Evolutionary conservation across 2,113 vertebrate species (phyloP).

Genomic region (Diglossa brunneiventris): DNA sequence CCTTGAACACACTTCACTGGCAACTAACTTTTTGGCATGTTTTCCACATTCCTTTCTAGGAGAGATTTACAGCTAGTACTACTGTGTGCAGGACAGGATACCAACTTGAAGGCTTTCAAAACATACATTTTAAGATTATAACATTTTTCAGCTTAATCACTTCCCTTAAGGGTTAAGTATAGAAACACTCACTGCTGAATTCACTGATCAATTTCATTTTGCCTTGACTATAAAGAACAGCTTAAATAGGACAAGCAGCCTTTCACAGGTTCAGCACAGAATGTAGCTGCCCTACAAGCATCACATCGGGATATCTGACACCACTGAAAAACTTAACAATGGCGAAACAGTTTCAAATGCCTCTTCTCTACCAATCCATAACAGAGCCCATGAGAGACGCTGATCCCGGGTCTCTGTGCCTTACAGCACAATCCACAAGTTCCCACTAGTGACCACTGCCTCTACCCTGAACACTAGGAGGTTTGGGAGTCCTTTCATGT

Average conservation of each 20-base stretch:
- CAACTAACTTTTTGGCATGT: neutral
- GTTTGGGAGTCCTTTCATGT: neutral
- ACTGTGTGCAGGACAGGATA: neutral
- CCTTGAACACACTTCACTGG: neutral
- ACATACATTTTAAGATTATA: neutral
- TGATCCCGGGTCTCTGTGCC: accelerated
- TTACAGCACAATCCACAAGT: neutral
- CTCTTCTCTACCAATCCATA: neutral
- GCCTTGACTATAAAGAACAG: neutral
- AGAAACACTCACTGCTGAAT: neutral
- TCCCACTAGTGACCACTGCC: neutral
- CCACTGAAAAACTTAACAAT: neutral
- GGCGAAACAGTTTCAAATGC: neutral
- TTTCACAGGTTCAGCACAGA: neutral
- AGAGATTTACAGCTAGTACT: neutral
- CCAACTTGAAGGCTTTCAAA: neutral
- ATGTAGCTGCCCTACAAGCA: neutral
- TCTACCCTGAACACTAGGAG: neutral
- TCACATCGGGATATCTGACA: neutral
- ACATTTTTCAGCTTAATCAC: neutral
- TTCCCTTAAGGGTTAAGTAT: neutral
- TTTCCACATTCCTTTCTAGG: neutral
- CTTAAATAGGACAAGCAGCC: neutral
- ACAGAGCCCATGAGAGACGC: neutral
- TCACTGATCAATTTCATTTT: neutral